Evolutionary conservation across 2,888 invertebrate species (phyloP).

Genomic region (Phaedon cochleariae): DNA sequence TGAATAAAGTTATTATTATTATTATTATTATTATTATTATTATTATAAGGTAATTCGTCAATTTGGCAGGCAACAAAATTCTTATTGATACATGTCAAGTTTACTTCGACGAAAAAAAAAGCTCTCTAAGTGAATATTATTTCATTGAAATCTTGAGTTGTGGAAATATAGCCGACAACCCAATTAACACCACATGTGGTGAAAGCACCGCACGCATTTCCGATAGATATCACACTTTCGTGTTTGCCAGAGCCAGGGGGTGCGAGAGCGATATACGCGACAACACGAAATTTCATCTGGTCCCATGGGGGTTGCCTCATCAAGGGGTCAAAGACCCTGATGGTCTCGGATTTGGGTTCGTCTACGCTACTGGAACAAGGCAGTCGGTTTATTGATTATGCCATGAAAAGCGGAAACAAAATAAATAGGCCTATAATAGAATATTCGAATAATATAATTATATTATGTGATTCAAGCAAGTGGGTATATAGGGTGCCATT

Average conservation of each 20-base stretch:
- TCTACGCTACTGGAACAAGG: background rate
- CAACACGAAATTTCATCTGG: constrained; percentile 2
- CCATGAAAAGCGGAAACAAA: background rate
- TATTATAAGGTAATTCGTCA: no score
- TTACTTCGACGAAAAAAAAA: no score
- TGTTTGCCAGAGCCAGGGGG: constrained; percentile 3
- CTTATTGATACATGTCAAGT: no score
- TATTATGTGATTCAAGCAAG: background rate
- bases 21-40: no score
- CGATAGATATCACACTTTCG: constrained; percentile 6
- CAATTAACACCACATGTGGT: constrained; percentile 5
- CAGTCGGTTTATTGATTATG: background rate
- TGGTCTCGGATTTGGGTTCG: background rate
- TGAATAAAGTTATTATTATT: no score
- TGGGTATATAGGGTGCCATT: no score
- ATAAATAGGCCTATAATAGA: no score
- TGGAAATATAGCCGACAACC: background rate
- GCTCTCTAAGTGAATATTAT: no score
- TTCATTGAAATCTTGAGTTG: no score
- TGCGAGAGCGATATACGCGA: background rate
- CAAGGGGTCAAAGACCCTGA: constrained; percentile 2
- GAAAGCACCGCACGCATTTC: constrained; percentile 4
- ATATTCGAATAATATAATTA: background rate
- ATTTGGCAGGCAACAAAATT: no score
- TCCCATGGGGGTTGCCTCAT: constrained; percentile 13